Percentiles rank a stretch among this genome's conserved stretches.
phyloP scores from a whole-genome alignment of 2,797 vertebrate species.

The Poeciliopsis turneri region DNA sequence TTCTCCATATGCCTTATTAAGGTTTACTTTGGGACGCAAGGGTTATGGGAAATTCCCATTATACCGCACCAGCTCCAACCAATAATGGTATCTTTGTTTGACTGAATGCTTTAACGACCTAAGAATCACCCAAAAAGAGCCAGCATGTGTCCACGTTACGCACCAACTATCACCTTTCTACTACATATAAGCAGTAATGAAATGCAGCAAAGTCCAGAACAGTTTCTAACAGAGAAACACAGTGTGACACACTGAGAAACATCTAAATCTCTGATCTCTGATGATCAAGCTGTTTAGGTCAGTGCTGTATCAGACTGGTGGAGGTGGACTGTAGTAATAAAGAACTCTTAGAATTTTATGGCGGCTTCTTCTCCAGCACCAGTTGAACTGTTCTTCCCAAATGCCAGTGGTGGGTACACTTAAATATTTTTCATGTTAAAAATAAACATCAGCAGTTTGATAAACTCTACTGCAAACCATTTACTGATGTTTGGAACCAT shows the following conservation, averaged over 20 bases:
- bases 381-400: not conserved
- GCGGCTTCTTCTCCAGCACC: not conserved
- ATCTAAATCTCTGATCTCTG: not conserved
- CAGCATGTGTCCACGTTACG: not conserved
- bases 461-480: not conserved
- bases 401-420: not conserved
- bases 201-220: not conserved
- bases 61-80: not conserved
- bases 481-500: not conserved
- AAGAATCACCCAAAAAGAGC: not conserved
- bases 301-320: not conserved
- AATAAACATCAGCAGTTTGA: not conserved
- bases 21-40: not conserved
- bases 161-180: not conserved
- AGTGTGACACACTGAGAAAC: not conserved
- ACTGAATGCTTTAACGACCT: not conserved
- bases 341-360: not conserved
- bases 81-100: not conserved
- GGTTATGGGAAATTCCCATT: not conserved
- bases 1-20: not conserved
- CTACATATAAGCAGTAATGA: not conserved
- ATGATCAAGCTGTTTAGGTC: not conserved
- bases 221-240: not conserved
- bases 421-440: not conserved
- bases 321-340: not conserved